phyloP scores from a whole-genome alignment of 2,888 invertebrate genomes.

The Ornithoptera alexandrae region DNA sequence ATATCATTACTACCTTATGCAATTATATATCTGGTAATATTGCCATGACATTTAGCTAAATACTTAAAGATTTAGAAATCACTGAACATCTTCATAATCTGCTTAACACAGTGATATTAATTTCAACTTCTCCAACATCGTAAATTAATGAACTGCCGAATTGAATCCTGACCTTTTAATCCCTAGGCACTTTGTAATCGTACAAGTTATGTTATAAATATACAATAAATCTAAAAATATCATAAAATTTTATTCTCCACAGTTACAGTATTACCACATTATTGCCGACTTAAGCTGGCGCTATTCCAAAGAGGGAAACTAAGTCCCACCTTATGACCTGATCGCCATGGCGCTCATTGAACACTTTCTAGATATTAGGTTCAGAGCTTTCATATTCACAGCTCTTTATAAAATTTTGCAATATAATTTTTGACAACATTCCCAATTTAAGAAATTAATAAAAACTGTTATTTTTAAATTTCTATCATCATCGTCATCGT shows the following conservation, averaged over 20 bases:
- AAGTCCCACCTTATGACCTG: not conserved
- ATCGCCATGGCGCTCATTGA: not conserved
- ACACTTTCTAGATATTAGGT: not conserved
- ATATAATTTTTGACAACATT: not conserved
- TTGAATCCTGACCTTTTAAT: not conserved
- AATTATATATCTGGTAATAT: no score
- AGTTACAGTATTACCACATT: not conserved
- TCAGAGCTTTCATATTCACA: not conserved
- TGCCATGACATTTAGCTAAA: no score
- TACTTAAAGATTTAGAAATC: no score
- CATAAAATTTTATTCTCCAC: not conserved
- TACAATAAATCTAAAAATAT: not conserved
- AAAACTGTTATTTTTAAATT: not conserved
- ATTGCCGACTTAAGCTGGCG: slow-evolving; percentile 1
- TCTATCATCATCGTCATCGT: not conserved
- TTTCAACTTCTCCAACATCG: not conserved
- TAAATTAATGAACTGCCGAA: not conserved
- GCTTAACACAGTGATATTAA: no score
- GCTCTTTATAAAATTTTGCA: not conserved
- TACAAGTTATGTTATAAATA: not conserved
- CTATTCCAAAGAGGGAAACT: not conserved
- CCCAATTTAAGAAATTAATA: not conserved
- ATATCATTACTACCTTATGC: no score
- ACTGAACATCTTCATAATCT: no score
- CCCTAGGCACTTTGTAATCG: not conserved